Evolutionary conservation across 1,140 invertebrate species (phyloP).

Genomic region (Pararge aegeria): DNA sequence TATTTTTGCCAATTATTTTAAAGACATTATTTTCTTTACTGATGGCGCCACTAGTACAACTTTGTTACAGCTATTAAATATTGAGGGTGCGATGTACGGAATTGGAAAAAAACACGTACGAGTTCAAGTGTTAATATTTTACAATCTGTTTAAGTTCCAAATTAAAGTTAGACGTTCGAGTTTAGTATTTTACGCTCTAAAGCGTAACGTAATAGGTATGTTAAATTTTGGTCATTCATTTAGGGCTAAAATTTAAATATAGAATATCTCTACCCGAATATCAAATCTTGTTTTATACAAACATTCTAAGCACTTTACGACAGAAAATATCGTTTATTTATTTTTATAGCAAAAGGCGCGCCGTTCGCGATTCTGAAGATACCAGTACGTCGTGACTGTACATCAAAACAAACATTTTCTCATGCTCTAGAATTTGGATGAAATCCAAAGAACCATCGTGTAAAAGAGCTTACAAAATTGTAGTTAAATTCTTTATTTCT

Average conservation of each 20-base stretch:
- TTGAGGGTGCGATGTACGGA: no score
- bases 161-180: no score
- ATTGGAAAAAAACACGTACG: no score
- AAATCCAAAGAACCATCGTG: slow-evolving; percentile 28
- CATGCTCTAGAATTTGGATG: slow-evolving; percentile 34
- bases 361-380: slow-evolving; percentile 25
- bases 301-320: slow-evolving; percentile 3
- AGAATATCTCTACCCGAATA: neutral
- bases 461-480: slow-evolving; percentile 15
- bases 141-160: no score
- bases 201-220: no score
- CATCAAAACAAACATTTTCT: slow-evolving; percentile 37
- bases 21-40: no score
- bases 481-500: slow-evolving; percentile 35
- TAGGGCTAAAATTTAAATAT: neutral
- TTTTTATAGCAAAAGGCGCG: slow-evolving; percentile 26
- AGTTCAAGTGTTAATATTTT: no score
- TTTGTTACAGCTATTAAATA: no score
- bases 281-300: neutral
- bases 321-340: slow-evolving; percentile 3
- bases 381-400: slow-evolving; percentile 30
- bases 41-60: no score
- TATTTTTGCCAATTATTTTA: no score
- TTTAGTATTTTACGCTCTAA: no score
- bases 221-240: no score